Percentiles rank a stretch among this genome's conserved stretches.
Conservation (phyloP, 2,888 invertebrate species). For the Leuctra nigra region DNA sequence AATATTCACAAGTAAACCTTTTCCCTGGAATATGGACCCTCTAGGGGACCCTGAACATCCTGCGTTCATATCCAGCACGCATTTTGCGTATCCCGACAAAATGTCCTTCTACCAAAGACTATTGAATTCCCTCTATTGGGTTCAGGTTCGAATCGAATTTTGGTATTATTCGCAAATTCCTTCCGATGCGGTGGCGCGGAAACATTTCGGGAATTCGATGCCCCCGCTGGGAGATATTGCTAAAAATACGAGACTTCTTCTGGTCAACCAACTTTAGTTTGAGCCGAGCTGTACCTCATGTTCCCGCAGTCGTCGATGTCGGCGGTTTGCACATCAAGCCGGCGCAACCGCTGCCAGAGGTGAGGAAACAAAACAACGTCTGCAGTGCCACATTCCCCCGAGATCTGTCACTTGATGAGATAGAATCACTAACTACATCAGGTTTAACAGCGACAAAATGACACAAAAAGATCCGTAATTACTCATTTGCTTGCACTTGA, state of each 20-base stretch:
- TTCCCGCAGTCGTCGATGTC: constrained; percentile 21
- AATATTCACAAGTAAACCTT: constrained; percentile 28
- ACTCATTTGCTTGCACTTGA: no score
- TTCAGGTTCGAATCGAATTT: constrained; percentile 1
- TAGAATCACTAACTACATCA: no score
- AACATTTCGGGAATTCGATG: constrained; percentile 6
- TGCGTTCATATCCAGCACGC: constrained; percentile 28
- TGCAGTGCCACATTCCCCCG: no score
- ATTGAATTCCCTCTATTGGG: constrained; percentile 1
- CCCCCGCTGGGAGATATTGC: constrained; percentile 21
- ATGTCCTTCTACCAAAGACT: constrained; percentile 26
- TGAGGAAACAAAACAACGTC: no score
- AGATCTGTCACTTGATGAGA: no score
- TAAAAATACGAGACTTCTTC: constrained; percentile 15
- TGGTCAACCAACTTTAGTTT: constrained; percentile 20
- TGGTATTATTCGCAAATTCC: constrained; percentile 8
- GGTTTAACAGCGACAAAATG: no score
- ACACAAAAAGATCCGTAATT: no score
- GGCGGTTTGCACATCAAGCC: constrained; percentile 21
- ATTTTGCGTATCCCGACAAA: constrained; percentile 24
- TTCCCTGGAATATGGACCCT: constrained; percentile 30
- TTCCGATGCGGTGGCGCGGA: constrained; percentile 7
- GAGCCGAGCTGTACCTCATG: constrained; percentile 13
- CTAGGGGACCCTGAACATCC: constrained; percentile 31
- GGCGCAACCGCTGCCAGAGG: constrained; percentile 15